Percentiles rank a stretch among this genome's conserved stretches.
Evolutionary conservation across 2,888 invertebrate species (phyloP).

Genomic region (Eupeodes luniger): DNA sequence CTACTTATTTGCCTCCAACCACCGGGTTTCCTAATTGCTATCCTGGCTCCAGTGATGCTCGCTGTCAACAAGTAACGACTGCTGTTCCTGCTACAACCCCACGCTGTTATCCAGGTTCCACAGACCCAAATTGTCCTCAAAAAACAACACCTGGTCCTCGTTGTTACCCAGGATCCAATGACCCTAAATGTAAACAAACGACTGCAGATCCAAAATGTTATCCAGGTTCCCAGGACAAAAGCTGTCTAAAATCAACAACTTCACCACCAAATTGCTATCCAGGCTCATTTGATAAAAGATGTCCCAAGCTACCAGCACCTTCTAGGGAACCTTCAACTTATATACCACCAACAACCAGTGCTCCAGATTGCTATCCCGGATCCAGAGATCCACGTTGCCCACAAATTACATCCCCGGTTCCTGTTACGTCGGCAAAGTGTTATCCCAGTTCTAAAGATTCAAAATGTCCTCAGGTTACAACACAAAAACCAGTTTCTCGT

Average conservation of each 20-base stretch:
- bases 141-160: background rate
- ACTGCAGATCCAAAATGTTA: slow-evolving; percentile 78
- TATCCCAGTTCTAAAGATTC: background rate
- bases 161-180: slow-evolving; percentile 53
- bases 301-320: no score
- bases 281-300: no score
- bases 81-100: background rate
- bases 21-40: background rate
- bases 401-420: slow-evolving; percentile 58
- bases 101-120: slow-evolving; percentile 40
- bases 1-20: slow-evolving; percentile 24
- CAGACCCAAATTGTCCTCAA: background rate
- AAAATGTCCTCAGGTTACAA: background rate
- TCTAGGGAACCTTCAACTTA: no score
- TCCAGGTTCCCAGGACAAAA: slow-evolving; percentile 77
- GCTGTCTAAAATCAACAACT: slow-evolving; percentile 39
- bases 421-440: background rate
- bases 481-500: background rate
- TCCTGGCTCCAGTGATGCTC: background rate
- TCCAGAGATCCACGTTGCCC: slow-evolving; percentile 80
- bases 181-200: slow-evolving; percentile 65
- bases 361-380: slow-evolving; percentile 82
- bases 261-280: slow-evolving; percentile 63
- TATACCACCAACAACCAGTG: slow-evolving; percentile 8
- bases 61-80: background rate